Conservation (phyloP, 2,888 invertebrate species). For the Cantharis nigra region DNA sequence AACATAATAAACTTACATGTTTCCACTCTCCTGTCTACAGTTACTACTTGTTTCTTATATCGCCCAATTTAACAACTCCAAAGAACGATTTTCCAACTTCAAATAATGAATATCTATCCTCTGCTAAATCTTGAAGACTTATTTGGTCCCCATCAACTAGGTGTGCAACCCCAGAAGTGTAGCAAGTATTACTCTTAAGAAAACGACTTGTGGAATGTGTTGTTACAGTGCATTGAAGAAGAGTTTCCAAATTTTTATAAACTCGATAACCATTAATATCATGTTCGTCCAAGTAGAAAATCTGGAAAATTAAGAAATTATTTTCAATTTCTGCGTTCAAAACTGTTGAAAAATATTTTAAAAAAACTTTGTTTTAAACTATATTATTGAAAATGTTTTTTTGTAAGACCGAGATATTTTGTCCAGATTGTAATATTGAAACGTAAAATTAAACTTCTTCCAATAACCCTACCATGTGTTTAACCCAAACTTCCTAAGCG, state of each 20-base stretch:
- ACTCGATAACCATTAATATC: slow-evolving; percentile 78
- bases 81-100: slow-evolving; percentile 81
- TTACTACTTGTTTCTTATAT: slow-evolving; percentile 49
- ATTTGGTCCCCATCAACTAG: slow-evolving; percentile 68
- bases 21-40: not conserved
- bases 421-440: too few species aligned
- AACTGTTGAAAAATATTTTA: too few species aligned
- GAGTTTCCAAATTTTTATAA: slow-evolving; percentile 65
- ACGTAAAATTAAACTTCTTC: too few species aligned
- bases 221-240: slow-evolving; percentile 76
- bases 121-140: slow-evolving; percentile 71
- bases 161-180: slow-evolving; percentile 70
- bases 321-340: too few species aligned
- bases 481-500: too few species aligned
- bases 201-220: slow-evolving; percentile 60
- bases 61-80: slow-evolving; percentile 76
- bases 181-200: slow-evolving; percentile 74
- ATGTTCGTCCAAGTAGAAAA: slow-evolving; percentile 78
- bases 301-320: slow-evolving; percentile 56
- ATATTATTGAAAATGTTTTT: too few species aligned
- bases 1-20: not conserved
- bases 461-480: too few species aligned
- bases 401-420: too few species aligned
- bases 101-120: slow-evolving; percentile 70
- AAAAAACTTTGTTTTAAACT: too few species aligned